Evolutionary conservation across 2,888 invertebrate species (phyloP), one percentile per base, ranked within the genome.

Genomic region (Lapara coniferarum): DNA sequence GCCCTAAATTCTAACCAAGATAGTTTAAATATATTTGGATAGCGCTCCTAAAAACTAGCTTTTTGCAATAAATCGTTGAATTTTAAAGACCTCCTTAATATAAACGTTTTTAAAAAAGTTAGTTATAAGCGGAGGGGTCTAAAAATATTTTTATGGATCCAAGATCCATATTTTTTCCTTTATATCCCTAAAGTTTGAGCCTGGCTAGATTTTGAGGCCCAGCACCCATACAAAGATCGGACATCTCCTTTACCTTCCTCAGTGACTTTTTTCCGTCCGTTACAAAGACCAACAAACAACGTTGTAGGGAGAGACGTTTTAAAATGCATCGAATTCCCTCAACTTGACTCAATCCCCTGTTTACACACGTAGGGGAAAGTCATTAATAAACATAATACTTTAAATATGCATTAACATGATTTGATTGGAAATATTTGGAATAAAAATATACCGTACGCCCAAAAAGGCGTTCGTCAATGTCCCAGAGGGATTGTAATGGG

Each of bases 401-500:
- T 57, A 19, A 49, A 63, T 57, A 49, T 66, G 59, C 49, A 75
- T 78, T 74, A 73, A 68, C 74, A 77, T 76, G 74, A 71, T 73
- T 74, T 74, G 71, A 75, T 78, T 72, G 69, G 71, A 70, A 56
- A 68, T 56, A 68, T 66, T 66, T 49, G 67, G 70, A 72, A 68
- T 58, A 73, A 71, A 51, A 67, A 59, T 58, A 58, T 51, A 59
- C 44, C 46, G 67, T 59, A 44, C 58, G n/a, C 52, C 52, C 51
- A 16, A 66, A 68, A 63, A 68, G 37, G 56, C 74, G 77, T 76
- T 78, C 75, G 75, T 75, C 75, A 72, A 77, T 67, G 81, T 81
- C 81, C 79, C 80, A 77, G 75, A 80, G 81, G 82, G 77, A 79
- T 81, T 75, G 78, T 82, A 85, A 85, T 82, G 82, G 80, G 80